phyloP scores from a whole-genome alignment of 2,113 vertebrate species.

The Hypomesus transpacificus region DNA sequence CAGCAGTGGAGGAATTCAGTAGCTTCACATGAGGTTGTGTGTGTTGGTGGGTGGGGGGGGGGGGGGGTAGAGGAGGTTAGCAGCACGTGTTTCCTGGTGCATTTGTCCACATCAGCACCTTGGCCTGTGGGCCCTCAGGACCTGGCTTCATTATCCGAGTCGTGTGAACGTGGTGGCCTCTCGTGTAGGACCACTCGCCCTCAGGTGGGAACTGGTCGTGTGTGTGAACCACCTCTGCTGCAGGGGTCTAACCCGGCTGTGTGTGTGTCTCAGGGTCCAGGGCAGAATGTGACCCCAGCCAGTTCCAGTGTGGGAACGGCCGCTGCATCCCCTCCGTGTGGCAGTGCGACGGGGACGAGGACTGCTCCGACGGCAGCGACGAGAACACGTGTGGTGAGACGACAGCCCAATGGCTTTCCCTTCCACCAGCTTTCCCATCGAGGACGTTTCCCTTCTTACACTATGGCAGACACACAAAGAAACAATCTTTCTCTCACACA shows the following conservation, averaged over 20 bases:
- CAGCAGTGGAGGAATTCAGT: no score
- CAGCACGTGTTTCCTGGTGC: no score
- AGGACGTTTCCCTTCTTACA: not conserved
- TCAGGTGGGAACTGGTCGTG: not conserved
- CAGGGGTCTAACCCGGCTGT: not conserved
- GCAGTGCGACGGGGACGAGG: slow-evolving; percentile 94
- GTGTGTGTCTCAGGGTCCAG: slow-evolving; percentile 68
- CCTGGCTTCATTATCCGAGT: no score
- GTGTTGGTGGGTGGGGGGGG: no score
- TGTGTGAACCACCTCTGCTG: not conserved
- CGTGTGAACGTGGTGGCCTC: not conserved
- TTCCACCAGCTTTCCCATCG: not conserved
- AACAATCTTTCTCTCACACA: not conserved
- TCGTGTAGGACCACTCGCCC: no score
- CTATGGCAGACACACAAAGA: not conserved
- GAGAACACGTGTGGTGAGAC: slow-evolving; percentile 88
- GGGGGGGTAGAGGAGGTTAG: no score
- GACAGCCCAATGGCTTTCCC: not conserved
- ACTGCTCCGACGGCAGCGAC: slow-evolving; percentile 89
- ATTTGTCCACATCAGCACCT: no score
- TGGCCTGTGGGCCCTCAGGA: no score
- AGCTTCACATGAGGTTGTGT: no score
- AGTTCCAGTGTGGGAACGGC: slow-evolving; percentile 91
- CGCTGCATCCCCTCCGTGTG: slow-evolving; percentile 91
- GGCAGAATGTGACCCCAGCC: slow-evolving; percentile 83